phyloP scores from a whole-genome alignment of 2,888 invertebrate species.

The Harpalus rubripes region DNA sequence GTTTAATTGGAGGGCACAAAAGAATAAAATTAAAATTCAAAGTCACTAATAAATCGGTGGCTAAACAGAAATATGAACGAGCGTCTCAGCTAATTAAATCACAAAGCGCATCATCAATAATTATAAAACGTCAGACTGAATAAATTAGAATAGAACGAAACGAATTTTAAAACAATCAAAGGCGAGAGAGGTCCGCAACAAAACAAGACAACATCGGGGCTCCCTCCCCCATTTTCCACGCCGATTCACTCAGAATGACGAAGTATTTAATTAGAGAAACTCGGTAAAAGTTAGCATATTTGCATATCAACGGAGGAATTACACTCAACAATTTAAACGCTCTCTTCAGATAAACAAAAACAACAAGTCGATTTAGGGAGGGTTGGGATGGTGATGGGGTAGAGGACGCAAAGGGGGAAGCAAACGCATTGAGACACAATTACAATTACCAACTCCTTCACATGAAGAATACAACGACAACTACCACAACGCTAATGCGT shows the following conservation, averaged over 20 bases:
- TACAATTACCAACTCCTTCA: conserved; percentile 28
- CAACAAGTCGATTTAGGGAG: conserved; percentile 61
- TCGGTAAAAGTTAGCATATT: conserved; percentile 66
- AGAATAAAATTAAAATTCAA: conserved; percentile 52
- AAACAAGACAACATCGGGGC: conserved; percentile 46
- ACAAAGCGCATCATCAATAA: conserved; percentile 58
- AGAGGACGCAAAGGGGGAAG: background rate
- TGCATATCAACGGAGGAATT: conserved; percentile 66
- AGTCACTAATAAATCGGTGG: conserved; percentile 53
- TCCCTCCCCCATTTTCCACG: conserved; percentile 52
- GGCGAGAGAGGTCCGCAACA: conserved; percentile 54
- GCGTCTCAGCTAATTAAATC: conserved; percentile 52
- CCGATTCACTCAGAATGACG: conserved; percentile 65
- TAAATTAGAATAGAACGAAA: conserved; percentile 59
- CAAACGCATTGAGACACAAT: conserved; percentile 23
- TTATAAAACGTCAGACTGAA: conserved; percentile 58
- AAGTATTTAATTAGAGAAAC: conserved; percentile 67
- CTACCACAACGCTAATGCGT: background rate
- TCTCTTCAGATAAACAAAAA: conserved; percentile 63
- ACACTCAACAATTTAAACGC: conserved; percentile 63
- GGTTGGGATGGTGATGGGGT: background rate
- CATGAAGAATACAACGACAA: background rate
- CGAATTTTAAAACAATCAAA: conserved; percentile 63
- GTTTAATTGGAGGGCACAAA: conserved; percentile 36
- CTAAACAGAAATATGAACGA: conserved; percentile 52